Base-by-base conservation (phyloP, 2,797 vertebrate genomes). In the Squalus acanthias region DNA sequence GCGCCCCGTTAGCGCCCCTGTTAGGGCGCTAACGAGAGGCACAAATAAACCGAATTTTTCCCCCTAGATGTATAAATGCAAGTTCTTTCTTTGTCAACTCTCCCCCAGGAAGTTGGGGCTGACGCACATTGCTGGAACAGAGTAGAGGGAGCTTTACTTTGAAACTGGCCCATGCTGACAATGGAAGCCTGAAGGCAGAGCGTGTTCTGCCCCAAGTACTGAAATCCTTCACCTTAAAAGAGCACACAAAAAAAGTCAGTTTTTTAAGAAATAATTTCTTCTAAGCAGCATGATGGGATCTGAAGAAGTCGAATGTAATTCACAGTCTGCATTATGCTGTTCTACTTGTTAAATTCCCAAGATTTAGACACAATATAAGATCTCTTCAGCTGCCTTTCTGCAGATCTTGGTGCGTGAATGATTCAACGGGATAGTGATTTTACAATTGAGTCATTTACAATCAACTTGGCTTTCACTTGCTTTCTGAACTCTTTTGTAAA, bases 391-490 rank as follows among this genome's bases (percentile, higher is more conserved):
- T 46, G 29, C 60, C 60, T 92, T 63, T 63, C 57, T n/a, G 63
- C 60, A 63, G 20, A 69, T 69, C 91, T 69, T 93, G 91, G 22
- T 93, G n/a, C 46, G n/a, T 69, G n/a, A 67, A 46, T 69, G n/a
- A 93, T 69, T 69, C n/a, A 46, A 69, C 91, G 69, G n/a, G 65
- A 46, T 93, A 69, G 91, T 69, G 65, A 46, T 69, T 93, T 93
- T 46, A 69, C 91, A 93, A 69, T 93, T 39, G 91, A 69, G 91
- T 46, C n/a, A 93, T 69, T 93, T 93, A 67, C n/a, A 93, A 93
- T 93, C 91, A 93, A 39, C 65, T 69, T 93, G 20, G 63, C 65
- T 93, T 93, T 93, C 65, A 46, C 15, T 39, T 67, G 63, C 63
- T 69, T 93, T 76, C 29, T 53, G 29, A 57, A 57, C 57, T 33